Percentiles rank a stretch among this genome's conserved stretches.
phyloP scores from a whole-genome alignment of 1,140 invertebrate genomes.

The Trypoxylus dichotomus region DNA sequence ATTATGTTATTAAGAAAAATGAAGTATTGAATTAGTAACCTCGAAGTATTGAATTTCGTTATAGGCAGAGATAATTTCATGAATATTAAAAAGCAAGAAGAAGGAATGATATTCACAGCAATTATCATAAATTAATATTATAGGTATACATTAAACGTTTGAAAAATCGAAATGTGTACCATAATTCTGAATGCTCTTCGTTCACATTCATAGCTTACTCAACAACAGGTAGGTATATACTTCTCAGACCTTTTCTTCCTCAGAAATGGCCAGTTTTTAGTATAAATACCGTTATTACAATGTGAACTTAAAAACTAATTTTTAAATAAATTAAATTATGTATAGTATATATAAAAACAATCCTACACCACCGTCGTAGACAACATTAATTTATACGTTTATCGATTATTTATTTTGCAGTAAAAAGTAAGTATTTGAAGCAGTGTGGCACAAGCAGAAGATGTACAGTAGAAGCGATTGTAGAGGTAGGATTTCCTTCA shows the following conservation, averaged over 20 bases:
- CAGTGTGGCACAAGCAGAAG: constrained; percentile 28
- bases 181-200: background rate
- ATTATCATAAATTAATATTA: background rate
- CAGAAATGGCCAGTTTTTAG: constrained; percentile 16
- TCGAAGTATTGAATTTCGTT: background rate
- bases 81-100: background rate
- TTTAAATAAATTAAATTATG: constrained; percentile 19
- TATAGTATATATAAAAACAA: constrained; percentile 20
- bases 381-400: background rate
- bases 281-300: constrained; percentile 26
- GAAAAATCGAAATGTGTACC: background rate
- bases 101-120: background rate
- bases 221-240: no score
- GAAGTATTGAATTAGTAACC: background rate
- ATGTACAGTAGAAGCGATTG: constrained; percentile 32
- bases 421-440: constrained; percentile 28
- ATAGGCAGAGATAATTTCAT: background rate
- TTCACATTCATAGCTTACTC: background rate
- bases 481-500: constrained; percentile 36
- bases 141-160: background rate
- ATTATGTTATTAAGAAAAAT: background rate
- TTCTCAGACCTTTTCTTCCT: no score
- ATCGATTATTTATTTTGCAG: background rate
- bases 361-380: constrained; percentile 23
- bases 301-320: constrained; percentile 13